Conservation (phyloP, 2,113 vertebrate species). For the Sitta europaea region DNA sequence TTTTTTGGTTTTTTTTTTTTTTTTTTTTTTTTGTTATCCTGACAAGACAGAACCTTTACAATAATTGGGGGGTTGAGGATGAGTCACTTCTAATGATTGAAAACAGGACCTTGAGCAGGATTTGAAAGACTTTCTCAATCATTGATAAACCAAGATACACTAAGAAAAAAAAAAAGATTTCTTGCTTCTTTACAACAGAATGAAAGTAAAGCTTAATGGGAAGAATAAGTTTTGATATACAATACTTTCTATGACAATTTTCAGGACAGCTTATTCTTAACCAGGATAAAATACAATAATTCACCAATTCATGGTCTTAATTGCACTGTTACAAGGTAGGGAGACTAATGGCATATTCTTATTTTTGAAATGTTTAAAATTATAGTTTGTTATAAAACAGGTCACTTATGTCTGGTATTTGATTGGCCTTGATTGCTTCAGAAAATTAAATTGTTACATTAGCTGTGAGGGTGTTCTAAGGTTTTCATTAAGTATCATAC, state of each 20-base stretch:
- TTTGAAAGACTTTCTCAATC: slow-evolving; percentile 1
- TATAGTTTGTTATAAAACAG: neutral
- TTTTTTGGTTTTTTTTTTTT: neutral
- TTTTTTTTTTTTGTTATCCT: neutral
- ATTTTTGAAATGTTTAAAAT: slow-evolving; percentile 31
- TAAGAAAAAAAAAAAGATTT: neutral
- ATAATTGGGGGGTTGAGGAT: neutral
- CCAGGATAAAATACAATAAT: neutral
- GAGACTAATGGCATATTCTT: neutral
- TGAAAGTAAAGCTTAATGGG: neutral
- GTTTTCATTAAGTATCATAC: neutral
- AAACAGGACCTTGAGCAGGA: neutral
- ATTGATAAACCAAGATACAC: neutral
- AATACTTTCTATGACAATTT: neutral
- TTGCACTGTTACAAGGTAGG: neutral
- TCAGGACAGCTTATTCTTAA: neutral
- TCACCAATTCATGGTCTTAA: slow-evolving; percentile 1
- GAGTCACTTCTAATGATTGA: neutral
- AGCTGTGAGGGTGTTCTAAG: neutral
- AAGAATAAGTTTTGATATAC: neutral
- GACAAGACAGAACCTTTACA: neutral
- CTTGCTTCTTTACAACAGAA: neutral
- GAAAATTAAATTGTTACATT: slow-evolving; percentile 18
- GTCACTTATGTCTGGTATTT: neutral
- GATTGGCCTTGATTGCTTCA: slow-evolving; percentile 16